Base-by-base conservation (phyloP, 2,888 invertebrate species). In the Cordilura impudica region DNA sequence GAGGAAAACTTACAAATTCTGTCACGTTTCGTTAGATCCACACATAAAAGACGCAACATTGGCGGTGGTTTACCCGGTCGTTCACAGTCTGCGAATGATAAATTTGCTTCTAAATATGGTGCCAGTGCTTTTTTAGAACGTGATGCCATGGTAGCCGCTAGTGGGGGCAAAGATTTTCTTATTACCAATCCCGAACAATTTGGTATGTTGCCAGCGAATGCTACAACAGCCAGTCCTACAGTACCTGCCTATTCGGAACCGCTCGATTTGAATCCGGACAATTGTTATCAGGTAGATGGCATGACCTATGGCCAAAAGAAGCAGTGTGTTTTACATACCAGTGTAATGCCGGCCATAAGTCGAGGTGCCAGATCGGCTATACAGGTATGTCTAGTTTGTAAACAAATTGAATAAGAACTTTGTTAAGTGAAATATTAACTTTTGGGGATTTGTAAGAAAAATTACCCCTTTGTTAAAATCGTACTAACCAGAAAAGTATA, bases 341-440 rank as follows among this genome's bases (percentile, higher is more conserved):
- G 86, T 78, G 88, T 90, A 21, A 90, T 90, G 90, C 90, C 90
- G 35, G 89, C 90, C 16, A 89, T 90, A 58, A 90, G 90, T 81
- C 86, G 90, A 5, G 90, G 90, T n/a, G 90, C 90, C 0, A 85
- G 90, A 45, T 86, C 90, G 4, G 86, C 90, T 3, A 89, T 90
- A 81, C 90, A 90, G 87, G 90, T 90, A 78, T n/a, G n/a, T n/a
- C n/a, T n/a, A 86, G 85, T 82, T 31, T 2, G 14, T 23, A 51
- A 12, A 21, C n/a, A n/a, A n/a, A n/a, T n/a, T n/a, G n/a, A n/a
- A n/a, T n/a, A n/a, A n/a, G n/a, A n/a, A n/a, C n/a, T n/a, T n/a
- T n/a, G n/a, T n/a, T n/a, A n/a, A n/a, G n/a, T n/a, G n/a, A n/a
- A n/a, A n/a, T n/a, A n/a, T n/a, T n/a, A n/a, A n/a, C n/a, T n/a